Evolutionary conservation across 2,888 invertebrate species (phyloP), one percentile per base, ranked within the genome.

Genomic region (Cremastobaeus sp.): DNA sequence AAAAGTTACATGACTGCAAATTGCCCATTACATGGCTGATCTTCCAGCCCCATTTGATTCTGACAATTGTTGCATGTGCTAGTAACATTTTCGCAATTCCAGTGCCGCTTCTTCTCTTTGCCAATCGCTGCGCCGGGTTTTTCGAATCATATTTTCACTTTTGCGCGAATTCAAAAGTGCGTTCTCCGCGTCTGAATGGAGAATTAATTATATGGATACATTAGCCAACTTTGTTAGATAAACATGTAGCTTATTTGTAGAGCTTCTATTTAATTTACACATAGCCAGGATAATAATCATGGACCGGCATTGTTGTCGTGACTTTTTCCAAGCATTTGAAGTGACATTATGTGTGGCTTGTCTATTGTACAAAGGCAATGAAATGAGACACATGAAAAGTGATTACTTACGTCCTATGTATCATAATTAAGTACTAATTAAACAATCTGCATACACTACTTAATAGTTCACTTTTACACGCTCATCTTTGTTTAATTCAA

Each of bases 391-490:
- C 62, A 57, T 57, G 57, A 73, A 68, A 66, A 68, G 68, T 73
- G 66, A 73, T 73, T 73, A 68, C 55, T 62, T 62, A 73, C 52
- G 62, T 62, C 57, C 55, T 68, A 62, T 64, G 68, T 54, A 68
- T 73, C 62, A 62, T 68, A 73, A 62, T 73, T 73, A 73, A 73
- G 62, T 62, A 69, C 73, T 74, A 74, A 69, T 74, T 74, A 74
- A 68, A 74, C 73, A 69, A 76, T 70, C 70, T 76, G 65, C 71
- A 74, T 75, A 76, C 70, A 73, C 78, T 74, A 76, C 81, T 81
- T 80, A 78, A 81, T 78, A 76, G 78, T 77, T 76, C 78, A 59
- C 80, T 78, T 77, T 78, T 78, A 75, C 77, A 77, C 77, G 78
- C 77, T 79, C 79, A 81, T 77, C 79, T 77, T 79, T 78, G 76